These are phyloP conservation scores for Eueides isabella DNA, from an alignment of 1,140 invertebrate species.

Conservation along the genomic window DNA sequence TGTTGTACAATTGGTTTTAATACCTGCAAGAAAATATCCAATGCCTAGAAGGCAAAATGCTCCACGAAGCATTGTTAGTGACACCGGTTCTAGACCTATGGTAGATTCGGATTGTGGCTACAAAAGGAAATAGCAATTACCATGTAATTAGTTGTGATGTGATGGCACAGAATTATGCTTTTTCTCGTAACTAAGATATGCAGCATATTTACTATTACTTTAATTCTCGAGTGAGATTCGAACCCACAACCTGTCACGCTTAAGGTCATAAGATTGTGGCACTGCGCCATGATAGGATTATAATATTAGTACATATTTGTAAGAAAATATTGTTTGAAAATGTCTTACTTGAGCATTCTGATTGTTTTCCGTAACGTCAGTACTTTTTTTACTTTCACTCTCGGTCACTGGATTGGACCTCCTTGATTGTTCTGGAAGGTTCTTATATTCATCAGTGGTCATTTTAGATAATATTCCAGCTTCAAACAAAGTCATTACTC, in stretches of 20 bases:
- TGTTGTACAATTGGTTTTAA: not conserved
- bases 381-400: constrained; percentile 58
- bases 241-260: no score
- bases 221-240: no score
- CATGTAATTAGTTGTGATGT: no score
- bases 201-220: no score
- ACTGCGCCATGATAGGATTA: no score
- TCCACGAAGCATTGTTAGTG: constrained; percentile 85
- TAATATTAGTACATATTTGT: no score
- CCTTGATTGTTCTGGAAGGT: constrained; percentile 83
- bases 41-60: constrained; percentile 85
- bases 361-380: constrained; percentile 56
- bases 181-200: no score
- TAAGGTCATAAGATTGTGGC: no score
- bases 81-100: constrained; percentile 83
- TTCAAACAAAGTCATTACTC: constrained; percentile 87
- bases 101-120: constrained; percentile 61
- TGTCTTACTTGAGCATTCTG: constrained; percentile 51
- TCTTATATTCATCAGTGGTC: constrained; percentile 87
- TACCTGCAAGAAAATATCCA: constrained; percentile 82
- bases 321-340: not conserved
- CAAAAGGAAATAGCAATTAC: constrained; percentile 20
- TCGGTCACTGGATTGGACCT: constrained; percentile 70
- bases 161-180: no score
- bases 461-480: constrained; percentile 88